Evolutionary conservation across 2,113 vertebrate species (phyloP), one percentile per base, ranked within the genome.

Genomic region (Dipodomys stephensi): DNA sequence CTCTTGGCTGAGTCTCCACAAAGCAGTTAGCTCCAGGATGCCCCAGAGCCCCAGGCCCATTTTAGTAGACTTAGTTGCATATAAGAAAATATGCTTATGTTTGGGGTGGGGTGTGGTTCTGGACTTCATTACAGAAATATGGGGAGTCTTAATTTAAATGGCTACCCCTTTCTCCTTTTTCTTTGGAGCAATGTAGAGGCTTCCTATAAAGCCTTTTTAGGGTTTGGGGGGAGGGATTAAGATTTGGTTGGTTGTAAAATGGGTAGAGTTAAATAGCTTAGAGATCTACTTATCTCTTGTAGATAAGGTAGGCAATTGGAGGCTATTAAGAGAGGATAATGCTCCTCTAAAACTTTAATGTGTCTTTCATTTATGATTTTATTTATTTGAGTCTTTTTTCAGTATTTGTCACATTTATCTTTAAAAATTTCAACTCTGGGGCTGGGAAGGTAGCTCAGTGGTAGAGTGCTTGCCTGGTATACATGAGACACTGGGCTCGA

Each of bases 81-180:
- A 19, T 30, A 90, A 67, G 20, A 46, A 64, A 83, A 32, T 46
- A 77, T 49, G 82, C 71, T 87, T 62, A 27, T 84, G 60, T 73
- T 96, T 93, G 73, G 64, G 68, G 28, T 92, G 81, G 16, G 20
- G 35, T 6, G 57, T 4, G 15, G 89, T 94, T 91, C 89, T 93
- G 91, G 67, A 79, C 82, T 92, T 91, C 74, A 83, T 93, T 90
- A 81, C 69, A 80, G 81, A 68, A 77, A 82, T 74, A 35, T 1
- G 32, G 78, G 49, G 27, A 82, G 57, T 81, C 39, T 53, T 73
- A 64, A 91, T 91, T 83, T 81, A 88, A 92, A 39, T 60, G 16
- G 67, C 68, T 71, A 67, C 28, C 8, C 4, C 32, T 64, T 67
- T n/a, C 16, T 30, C 7, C 64, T 60, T 27, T 83, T 35, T 83